Conservation (phyloP, 2,113 vertebrate species). For the Dunckerocampus dactyliophorus region DNA sequence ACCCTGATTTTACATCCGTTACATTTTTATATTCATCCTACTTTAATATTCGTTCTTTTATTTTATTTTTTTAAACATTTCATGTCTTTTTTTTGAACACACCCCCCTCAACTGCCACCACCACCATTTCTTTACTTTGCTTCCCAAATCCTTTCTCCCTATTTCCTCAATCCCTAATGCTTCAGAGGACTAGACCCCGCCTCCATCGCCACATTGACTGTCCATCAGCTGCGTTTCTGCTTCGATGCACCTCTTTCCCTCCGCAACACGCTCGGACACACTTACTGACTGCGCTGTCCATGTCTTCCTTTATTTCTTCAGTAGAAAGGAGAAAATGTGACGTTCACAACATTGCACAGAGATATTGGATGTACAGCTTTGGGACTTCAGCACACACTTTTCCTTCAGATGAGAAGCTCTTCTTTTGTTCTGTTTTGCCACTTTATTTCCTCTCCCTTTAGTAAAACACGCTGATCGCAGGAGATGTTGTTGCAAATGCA, state of each 20-base stretch:
- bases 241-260: conserved; percentile 47
- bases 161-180: conserved; percentile 31
- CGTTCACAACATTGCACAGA: conserved; percentile 1
- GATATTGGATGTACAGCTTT: conserved; percentile 1
- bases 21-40: conserved; percentile 13
- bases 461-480: not conserved
- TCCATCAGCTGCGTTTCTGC: conserved; percentile 62
- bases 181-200: conserved; percentile 74
- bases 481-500: not conserved
- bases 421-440: not conserved
- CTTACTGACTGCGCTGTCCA: not conserved
- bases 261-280: conserved; percentile 10
- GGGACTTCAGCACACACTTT: too few species aligned
- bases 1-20: conserved; percentile 9
- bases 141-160: conserved; percentile 4
- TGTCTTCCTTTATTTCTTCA: conserved; percentile 13
- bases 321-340: conserved; percentile 17
- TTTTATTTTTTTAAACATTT: too few species aligned
- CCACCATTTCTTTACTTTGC: not conserved
- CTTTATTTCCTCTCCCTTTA: not conserved
- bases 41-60: conserved; percentile 28
- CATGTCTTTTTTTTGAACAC: too few species aligned
- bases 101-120: not conserved
- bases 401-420: too few species aligned
- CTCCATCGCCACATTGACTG: conserved; percentile 54